Evolutionary conservation across 2,113 vertebrate species (phyloP).

Genomic region (Hyla sarda): DNA sequence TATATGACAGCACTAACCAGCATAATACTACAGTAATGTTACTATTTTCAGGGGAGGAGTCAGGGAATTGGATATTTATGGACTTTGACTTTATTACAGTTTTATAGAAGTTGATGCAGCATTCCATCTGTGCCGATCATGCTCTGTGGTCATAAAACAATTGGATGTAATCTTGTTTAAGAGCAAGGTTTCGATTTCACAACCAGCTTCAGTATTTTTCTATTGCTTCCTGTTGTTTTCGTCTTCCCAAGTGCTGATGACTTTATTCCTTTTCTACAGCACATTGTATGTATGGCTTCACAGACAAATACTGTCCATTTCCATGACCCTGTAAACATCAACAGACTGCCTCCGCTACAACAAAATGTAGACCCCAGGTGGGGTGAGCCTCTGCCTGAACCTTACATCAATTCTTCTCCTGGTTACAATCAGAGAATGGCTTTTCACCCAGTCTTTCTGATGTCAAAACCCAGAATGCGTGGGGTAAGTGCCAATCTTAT

Average conservation of each 20-base stretch:
- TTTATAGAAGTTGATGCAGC: background rate
- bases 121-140: background rate
- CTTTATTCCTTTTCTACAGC: background rate
- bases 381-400: background rate
- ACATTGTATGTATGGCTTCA: background rate
- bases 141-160: background rate
- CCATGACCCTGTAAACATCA: background rate
- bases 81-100: background rate
- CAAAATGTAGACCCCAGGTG: background rate
- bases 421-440: background rate
- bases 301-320: background rate
- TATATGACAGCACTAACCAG: background rate
- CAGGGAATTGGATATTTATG: background rate
- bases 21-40: background rate
- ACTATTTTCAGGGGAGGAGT: background rate
- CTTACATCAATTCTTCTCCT: background rate
- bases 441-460: background rate
- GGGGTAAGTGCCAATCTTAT: background rate
- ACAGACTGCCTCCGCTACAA: background rate
- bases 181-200: background rate
- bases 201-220: background rate
- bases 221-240: background rate
- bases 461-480: background rate
- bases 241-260: background rate
- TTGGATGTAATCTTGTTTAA: background rate